phyloP scores from a whole-genome alignment of 92 coral and sea anemone genomes.

The Scolanthus callimorphus region DNA sequence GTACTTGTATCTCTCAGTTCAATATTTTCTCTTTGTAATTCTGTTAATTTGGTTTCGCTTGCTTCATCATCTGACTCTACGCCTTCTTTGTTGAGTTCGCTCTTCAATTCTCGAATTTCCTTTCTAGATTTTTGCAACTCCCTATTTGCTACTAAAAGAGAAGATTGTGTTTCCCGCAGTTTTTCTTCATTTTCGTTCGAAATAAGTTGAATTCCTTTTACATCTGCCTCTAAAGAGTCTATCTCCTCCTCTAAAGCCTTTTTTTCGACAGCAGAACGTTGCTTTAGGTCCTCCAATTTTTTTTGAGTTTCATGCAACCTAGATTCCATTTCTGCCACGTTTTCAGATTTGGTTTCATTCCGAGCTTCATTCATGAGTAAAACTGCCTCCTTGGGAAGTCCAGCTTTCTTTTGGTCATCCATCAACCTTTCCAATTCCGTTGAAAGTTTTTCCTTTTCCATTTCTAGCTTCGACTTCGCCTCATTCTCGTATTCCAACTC shows the following conservation, averaged over 20 bases:
- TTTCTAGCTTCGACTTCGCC: constrained; percentile 61
- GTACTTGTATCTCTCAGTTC: constrained; percentile 45
- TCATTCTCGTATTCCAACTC: constrained; percentile 77
- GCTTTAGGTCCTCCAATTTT: constrained; percentile 28
- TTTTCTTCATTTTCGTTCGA: constrained; percentile 36
- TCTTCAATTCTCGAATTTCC: constrained; percentile 22
- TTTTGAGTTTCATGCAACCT: constrained; percentile 37
- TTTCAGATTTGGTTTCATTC: constrained; percentile 44
- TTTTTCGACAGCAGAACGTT: constrained; percentile 18
- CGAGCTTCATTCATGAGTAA: constrained; percentile 69
- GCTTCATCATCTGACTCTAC: constrained; percentile 20
- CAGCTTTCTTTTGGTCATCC: constrained; percentile 58
- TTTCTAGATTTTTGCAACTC: constrained; percentile 54
- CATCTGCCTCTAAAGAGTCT: constrained; percentile 23
- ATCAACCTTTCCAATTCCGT: constrained; percentile 43
- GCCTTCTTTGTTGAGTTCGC: constrained; percentile 24
- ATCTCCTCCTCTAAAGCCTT: constrained; percentile 37
- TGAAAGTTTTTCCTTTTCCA: constrained; percentile 52
- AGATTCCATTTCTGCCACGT: constrained; percentile 24
- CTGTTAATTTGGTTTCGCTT: constrained; percentile 28
- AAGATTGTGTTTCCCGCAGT: constrained; percentile 37
- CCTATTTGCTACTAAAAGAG: constrained; percentile 29
- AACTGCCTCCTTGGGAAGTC: constrained; percentile 61
- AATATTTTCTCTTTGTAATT: constrained; percentile 42
- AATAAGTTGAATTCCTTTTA: constrained; percentile 30